Conservation (phyloP, 2,113 vertebrate species). For the Regulus satrapa region DNA sequence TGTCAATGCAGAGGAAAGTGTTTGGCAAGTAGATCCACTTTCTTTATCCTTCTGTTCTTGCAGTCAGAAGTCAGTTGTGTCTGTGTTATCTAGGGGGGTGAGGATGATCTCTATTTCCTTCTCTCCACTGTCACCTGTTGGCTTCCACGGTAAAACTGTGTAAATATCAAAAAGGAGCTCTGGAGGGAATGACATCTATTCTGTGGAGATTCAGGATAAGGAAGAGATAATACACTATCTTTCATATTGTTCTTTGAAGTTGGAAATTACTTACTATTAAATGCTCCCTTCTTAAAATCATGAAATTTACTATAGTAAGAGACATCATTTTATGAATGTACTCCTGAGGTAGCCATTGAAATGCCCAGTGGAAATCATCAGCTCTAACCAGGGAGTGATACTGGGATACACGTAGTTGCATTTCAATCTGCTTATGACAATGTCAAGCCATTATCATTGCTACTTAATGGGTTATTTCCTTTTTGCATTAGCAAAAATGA, state of each 20-base stretch:
- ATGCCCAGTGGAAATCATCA: neutral
- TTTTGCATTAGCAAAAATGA: neutral
- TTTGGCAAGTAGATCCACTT: neutral
- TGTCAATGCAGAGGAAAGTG: neutral
- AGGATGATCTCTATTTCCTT: neutral
- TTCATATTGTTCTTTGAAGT: neutral
- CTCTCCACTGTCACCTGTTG: neutral
- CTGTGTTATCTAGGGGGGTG: neutral
- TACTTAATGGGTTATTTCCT: slow-evolving; percentile 11
- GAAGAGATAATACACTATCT: neutral
- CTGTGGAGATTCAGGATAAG: neutral
- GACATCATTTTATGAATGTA: neutral
- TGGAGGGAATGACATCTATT: neutral
- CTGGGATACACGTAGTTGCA: neutral
- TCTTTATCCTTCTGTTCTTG: neutral
- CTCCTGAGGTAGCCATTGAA: neutral
- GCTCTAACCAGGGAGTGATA: neutral
- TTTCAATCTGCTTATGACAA: neutral
- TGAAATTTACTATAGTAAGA: neutral
- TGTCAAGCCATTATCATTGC: neutral
- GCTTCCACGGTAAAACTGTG: neutral
- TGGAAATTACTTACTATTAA: neutral
- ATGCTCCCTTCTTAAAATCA: neutral
- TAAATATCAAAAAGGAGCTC: neutral
- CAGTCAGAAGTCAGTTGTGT: neutral